phyloP scores from a whole-genome alignment of 2,888 invertebrate species.

The Chrysina gloriosa region DNA sequence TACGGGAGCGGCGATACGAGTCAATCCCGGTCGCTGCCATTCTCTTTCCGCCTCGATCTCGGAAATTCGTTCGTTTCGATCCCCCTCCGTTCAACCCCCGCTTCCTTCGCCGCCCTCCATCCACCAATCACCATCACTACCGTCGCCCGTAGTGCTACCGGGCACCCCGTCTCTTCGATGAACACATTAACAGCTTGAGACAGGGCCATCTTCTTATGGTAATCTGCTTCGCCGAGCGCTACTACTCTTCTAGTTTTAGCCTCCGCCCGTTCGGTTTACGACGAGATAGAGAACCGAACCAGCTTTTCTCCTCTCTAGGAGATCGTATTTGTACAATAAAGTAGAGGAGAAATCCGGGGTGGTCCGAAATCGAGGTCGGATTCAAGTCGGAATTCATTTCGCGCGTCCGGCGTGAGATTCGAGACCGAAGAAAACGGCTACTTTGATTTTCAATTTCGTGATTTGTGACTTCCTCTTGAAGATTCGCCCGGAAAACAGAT shows the following conservation, averaged over 20 bases:
- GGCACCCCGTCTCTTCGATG: conserved; percentile 49
- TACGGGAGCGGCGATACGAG: conserved; percentile 51
- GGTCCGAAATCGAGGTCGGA: conserved; percentile 26
- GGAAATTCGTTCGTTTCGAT: conserved; percentile 47
- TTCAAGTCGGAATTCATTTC: conserved; percentile 20
- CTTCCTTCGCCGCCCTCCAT: background rate
- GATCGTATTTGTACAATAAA: conserved; percentile 54
- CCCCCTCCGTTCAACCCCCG: conserved; percentile 38
- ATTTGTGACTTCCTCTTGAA: conserved; percentile 13
- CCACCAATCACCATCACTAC: conserved; percentile 43
- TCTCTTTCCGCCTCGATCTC: conserved; percentile 42
- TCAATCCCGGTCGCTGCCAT: conserved; percentile 55
- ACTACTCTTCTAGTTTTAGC: conserved; percentile 9
- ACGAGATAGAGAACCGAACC: conserved; percentile 51
- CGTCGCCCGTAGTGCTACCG: background rate
- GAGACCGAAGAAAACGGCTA: background rate
- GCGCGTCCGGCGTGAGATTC: conserved; percentile 11
- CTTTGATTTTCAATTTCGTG: conserved; percentile 29
- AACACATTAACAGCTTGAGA: conserved; percentile 61
- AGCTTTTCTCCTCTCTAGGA: conserved; percentile 37
- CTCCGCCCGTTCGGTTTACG: conserved; percentile 51
- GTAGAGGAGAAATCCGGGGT: conserved; percentile 20
- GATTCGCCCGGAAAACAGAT: conserved; percentile 2
- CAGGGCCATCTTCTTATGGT: conserved; percentile 60
- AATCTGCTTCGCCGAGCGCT: conserved; percentile 53